Base-by-base conservation (phyloP, 1,140 invertebrate genomes). In the Drosophila cardini region DNA sequence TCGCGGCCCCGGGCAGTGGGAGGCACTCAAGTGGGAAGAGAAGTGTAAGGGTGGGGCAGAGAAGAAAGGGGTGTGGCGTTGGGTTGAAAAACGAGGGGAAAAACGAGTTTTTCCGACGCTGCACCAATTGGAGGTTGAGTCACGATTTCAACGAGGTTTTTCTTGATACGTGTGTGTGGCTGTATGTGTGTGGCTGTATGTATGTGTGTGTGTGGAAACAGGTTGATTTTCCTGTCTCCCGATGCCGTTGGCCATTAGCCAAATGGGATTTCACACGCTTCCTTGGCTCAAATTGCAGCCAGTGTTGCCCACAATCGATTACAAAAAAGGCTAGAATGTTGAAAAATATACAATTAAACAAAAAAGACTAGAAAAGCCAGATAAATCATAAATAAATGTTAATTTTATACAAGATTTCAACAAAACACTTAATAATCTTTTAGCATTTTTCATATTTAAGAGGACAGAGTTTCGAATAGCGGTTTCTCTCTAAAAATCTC, bases 181-280 rank as follows among this genome's bases (percentile, higher is more conserved):
- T 38, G 43, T 53, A 34, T n/a, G 4, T 40, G 9, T 46, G 34
- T 38, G 34, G 50, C n/a, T n/a, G n/a, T n/a, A n/a, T 26, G 21
- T 26, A 21, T 38, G 43, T 53, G 42, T n/a, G 4, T 40, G 9
- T 46, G 34, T 55, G 34, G 52, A 77, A 87, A 87, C 84, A 89
- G 84, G 84, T 89, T 89, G 84, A 89, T 89, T 89, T 87, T 80
- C 84, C 80, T 78, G 60, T 70, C 52, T 72, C 45, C 11, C 32
- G 34, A 18, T 61, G 76, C 67, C 50, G 65, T 80, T 87, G 85
- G 84, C 84, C 85, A 89, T 89, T 89, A 84, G 84, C 84, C 85
- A 89, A 89, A 89, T 89, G 84, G 85, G 67, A 84, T 71, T 89
- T 89, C 85, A 90, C 84, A 89, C 84, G 85, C 85, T 85, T 89